Conservation (phyloP, 2,113 vertebrate species). For the Sinosuthora webbiana region DNA sequence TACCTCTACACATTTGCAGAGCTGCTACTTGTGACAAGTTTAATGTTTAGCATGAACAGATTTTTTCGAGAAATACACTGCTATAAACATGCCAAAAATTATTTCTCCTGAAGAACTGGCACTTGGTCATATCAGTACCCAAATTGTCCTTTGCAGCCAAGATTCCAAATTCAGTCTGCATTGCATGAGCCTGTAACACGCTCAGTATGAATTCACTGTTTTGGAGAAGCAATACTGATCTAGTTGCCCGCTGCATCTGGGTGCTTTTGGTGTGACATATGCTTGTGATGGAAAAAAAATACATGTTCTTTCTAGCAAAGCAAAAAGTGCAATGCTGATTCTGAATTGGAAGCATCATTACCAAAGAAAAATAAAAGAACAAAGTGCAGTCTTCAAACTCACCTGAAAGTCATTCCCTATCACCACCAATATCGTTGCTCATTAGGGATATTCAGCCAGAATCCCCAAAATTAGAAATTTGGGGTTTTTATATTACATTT, state of each 20-base stretch:
- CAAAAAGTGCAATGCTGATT: background rate
- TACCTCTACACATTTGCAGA: background rate
- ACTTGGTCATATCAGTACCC: background rate
- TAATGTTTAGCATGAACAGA: background rate
- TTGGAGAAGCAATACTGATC: background rate
- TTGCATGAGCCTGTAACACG: background rate
- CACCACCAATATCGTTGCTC: background rate
- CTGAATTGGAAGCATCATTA: background rate
- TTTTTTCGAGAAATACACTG: background rate
- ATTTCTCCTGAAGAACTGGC: background rate
- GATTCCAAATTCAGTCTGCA: background rate
- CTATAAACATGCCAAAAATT: background rate
- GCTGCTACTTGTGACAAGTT: background rate
- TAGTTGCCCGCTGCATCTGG: background rate
- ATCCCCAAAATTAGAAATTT: background rate
- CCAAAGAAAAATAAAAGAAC: background rate
- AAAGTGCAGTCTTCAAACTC: background rate
- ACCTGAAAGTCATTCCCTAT: background rate
- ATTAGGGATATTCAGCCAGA: background rate
- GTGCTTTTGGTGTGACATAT: background rate
- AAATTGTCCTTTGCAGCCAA: background rate
- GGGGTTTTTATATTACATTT: background rate
- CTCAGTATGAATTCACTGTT: background rate
- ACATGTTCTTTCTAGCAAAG: background rate
- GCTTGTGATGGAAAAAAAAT: background rate